Percentiles rank a stretch among this genome's conserved stretches.
phyloP scores from a whole-genome alignment of 1,140 invertebrate genomes.

The Neoseiulus cucumeris region DNA sequence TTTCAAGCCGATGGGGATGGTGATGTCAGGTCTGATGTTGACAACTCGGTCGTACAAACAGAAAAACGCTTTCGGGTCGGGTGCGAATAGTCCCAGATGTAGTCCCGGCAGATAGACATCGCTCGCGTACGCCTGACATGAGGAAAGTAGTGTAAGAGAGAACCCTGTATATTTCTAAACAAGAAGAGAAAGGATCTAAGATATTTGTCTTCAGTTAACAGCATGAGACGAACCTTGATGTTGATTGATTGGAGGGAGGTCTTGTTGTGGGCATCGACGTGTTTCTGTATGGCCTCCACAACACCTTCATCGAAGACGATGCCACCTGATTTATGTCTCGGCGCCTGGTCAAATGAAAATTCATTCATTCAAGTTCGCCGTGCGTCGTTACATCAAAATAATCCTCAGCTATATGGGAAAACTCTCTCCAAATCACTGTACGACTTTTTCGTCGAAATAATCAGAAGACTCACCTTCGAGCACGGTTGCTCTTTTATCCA shows the following conservation, averaged over 20 bases:
- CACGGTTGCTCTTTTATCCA: constrained; percentile 52
- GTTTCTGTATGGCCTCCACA: constrained; percentile 38
- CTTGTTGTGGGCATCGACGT: constrained; percentile 30
- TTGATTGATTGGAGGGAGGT: constrained; percentile 16
- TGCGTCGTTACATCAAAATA: too few relatives aligned
- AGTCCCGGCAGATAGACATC: constrained; percentile 36
- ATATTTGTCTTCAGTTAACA: neutral
- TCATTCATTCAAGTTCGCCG: too few relatives aligned
- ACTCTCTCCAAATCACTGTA: too few relatives aligned
- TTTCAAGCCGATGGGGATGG: constrained; percentile 53
- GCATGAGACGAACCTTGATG: constrained; percentile 2
- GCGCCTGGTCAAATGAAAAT: constrained; percentile 25
- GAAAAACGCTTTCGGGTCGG: constrained; percentile 43
- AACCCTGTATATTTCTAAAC: too few relatives aligned
- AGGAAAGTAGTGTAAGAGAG: too few relatives aligned
- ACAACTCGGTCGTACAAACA: constrained; percentile 62
- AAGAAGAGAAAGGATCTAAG: too few relatives aligned
- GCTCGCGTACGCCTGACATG: constrained; percentile 52
- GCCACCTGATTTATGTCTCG: constrained; percentile 41
- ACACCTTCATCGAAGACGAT: constrained; percentile 45
- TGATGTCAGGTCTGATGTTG: constrained; percentile 44
- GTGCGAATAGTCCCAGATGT: constrained; percentile 33
- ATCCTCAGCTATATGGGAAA: too few relatives aligned
- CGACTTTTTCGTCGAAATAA: too few relatives aligned
- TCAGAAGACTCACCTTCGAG: constrained; percentile 21